These are phyloP conservation scores for Pristionchus arcanus DNA, from an alignment of 2,888 invertebrate species.

Conservation along the genomic window DNA sequence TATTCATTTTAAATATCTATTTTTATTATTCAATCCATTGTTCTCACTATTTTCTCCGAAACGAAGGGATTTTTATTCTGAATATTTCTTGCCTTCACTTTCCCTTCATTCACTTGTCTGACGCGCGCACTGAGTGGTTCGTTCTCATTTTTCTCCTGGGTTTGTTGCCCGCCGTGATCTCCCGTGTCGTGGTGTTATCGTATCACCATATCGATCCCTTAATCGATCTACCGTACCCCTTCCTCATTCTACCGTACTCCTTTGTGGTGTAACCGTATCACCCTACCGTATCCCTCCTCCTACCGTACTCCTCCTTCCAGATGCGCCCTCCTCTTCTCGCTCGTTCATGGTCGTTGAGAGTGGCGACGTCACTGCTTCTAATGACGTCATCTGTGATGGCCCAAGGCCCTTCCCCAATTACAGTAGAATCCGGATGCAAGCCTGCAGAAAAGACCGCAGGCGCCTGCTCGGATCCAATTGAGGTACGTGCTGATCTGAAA, in stretches of 20 bases:
- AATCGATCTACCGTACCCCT: background rate
- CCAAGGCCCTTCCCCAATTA: background rate
- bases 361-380: background rate
- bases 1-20: too few relatives aligned
- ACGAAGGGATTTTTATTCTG: background rate
- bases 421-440: background rate
- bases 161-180: background rate
- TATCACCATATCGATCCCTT: background rate
- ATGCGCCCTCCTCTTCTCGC: constrained; percentile 10
- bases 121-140: background rate
- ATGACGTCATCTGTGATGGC: background rate
- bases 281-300: background rate
- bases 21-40: too few relatives aligned
- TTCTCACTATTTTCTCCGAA: background rate
- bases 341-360: background rate
- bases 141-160: background rate
- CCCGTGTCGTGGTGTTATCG: background rate
- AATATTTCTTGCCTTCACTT: background rate
- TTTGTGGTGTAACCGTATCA: background rate
- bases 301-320: background rate
- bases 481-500: background rate
- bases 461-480: background rate
- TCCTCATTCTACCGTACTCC: background rate
- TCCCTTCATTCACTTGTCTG: constrained; percentile 3
- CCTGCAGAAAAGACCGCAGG: background rate